Evolutionary conservation across 2,888 invertebrate species (phyloP).

Genomic region (Ormyrus labotus): DNA sequence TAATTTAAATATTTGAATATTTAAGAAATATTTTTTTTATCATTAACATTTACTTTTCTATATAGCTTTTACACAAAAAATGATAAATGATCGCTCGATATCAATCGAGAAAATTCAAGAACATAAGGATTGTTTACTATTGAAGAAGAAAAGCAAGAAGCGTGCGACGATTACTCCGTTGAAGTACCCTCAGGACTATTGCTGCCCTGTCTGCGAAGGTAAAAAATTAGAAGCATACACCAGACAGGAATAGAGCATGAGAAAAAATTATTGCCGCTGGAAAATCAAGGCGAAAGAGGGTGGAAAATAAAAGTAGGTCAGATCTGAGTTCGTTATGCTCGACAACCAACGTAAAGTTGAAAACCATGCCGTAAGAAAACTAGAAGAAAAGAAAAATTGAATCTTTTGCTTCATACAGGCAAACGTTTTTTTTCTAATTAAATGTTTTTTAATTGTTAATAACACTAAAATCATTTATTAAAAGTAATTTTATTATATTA

Average conservation of each 20-base stretch:
- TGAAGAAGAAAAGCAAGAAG: neutral
- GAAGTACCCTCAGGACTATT: slow-evolving; percentile 26
- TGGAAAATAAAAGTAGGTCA: slow-evolving; percentile 12
- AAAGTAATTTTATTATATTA: no score
- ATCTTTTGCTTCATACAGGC: no score
- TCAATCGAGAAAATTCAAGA: neutral
- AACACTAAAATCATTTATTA: no score
- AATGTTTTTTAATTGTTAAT: no score
- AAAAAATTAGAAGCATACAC: slow-evolving; percentile 33
- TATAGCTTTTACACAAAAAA: neutral
- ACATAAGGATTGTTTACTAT: neutral
- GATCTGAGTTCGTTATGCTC: slow-evolving; percentile 6
- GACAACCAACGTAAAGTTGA: neutral
- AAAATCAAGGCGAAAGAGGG: neutral
- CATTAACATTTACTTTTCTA: no score
- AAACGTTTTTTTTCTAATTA: no score
- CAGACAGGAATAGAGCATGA: no score
- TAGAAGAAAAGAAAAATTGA: neutral
- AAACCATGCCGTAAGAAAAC: no score
- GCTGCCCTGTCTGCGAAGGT: slow-evolving; percentile 25
- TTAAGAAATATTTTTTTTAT: no score
- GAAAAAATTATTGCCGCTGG: slow-evolving; percentile 15
- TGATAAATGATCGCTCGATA: neutral
- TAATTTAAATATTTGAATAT: no score
- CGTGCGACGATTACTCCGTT: slow-evolving; percentile 17